A percentile compares a stretch with the other conserved stretches of the same genome.
Evolutionary conservation across 1,140 invertebrate species (phyloP).

Genomic region (Coelopa frigida): DNA sequence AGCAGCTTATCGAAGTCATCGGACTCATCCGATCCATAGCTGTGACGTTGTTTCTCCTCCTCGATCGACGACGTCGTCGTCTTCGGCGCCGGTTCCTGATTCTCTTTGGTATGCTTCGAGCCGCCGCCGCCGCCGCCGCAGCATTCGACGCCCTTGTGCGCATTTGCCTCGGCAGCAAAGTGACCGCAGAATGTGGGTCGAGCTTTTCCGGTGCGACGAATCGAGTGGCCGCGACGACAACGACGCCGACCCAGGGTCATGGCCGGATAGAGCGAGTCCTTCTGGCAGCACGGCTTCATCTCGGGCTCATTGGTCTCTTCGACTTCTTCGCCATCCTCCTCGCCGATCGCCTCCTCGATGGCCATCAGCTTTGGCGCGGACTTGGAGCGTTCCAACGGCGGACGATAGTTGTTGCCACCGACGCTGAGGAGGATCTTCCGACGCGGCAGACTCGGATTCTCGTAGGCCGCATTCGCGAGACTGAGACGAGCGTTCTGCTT

Average conservation of each 20-base stretch:
- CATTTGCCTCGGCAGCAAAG: too few species aligned
- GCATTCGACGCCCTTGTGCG: background rate
- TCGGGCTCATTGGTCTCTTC: slow-evolving; percentile 44
- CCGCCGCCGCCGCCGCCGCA: background rate
- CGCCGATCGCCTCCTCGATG: slow-evolving; percentile 87
- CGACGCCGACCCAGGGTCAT: slow-evolving; percentile 44
- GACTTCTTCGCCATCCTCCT: slow-evolving; percentile 64
- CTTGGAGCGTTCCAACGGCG: slow-evolving; percentile 88
- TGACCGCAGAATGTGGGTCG: slow-evolving; percentile 46
- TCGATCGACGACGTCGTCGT: background rate
- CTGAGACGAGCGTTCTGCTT: slow-evolving; percentile 92
- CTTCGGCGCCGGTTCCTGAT: slow-evolving; percentile 10
- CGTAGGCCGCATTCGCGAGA: slow-evolving; percentile 76
- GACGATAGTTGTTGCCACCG: slow-evolving; percentile 74
- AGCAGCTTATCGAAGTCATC: slow-evolving; percentile 43
- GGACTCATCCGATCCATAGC: slow-evolving; percentile 33
- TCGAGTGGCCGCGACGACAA: slow-evolving; percentile 41
- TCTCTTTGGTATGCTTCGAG: background rate
- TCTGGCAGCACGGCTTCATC: slow-evolving; percentile 41
- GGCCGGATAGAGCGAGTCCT: slow-evolving; percentile 45
- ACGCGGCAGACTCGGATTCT: slow-evolving; percentile 73
- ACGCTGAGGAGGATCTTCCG: slow-evolving; percentile 73
- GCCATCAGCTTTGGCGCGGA: slow-evolving; percentile 89
- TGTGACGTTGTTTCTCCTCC: slow-evolving; percentile 5
- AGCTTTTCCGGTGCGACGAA: slow-evolving; percentile 34